These are phyloP conservation scores for Leptopilina boulardi DNA, from an alignment of 1,140 invertebrate species.

Conservation along the genomic window DNA sequence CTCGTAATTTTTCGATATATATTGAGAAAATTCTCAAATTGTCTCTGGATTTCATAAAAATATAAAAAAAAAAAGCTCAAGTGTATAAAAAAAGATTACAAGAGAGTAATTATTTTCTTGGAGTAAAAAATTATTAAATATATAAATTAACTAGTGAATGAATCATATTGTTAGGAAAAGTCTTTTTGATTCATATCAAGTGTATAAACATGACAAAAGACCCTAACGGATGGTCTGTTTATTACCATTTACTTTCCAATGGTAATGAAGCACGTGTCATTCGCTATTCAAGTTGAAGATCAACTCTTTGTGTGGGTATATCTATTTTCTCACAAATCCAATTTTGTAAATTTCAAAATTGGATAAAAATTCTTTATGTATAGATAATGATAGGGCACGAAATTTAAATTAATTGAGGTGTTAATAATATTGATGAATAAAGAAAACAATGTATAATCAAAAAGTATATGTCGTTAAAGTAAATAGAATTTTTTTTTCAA, in stretches of 20 bases:
- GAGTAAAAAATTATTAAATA: neutral
- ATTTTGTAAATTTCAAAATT: neutral
- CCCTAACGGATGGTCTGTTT: neutral
- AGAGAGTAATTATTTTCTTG: constrained; percentile 3
- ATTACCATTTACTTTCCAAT: constrained; percentile 23
- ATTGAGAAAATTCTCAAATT: too few relatives aligned
- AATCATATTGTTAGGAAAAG: constrained; percentile 9
- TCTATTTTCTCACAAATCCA: constrained; percentile 9
- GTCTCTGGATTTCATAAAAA: too few relatives aligned
- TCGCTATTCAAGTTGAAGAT: constrained; percentile 6
- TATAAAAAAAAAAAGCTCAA: too few relatives aligned
- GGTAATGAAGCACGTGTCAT: constrained; percentile 20
- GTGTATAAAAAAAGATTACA: neutral
- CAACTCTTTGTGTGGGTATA: neutral
- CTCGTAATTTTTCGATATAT: too few relatives aligned
- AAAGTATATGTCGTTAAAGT: too few relatives aligned
- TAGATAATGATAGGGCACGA: neutral
- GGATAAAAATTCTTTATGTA: neutral
- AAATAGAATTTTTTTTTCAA: too few relatives aligned
- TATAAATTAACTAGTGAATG: neutral
- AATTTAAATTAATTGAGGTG: too few relatives aligned
- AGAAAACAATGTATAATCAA: too few relatives aligned
- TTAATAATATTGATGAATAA: too few relatives aligned
- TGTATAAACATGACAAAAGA: neutral
- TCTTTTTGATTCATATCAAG: neutral